These are phyloP conservation scores for Mus musculus DNA, from an alignment of 2,113 vertebrate species.

Conservation along the genomic window GRCm39 chr13:36026001-36026500, in stretches of 20 bases:
- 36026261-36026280: background rate
- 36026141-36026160: background rate
- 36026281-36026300: constrained; percentile 19
- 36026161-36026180: background rate
- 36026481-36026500: background rate
- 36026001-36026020: background rate
- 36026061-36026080: background rate
- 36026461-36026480: background rate
- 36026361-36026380: background rate
- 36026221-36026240: background rate
- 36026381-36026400: background rate
- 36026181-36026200: background rate
- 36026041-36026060: background rate
- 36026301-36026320: background rate
- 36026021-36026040: background rate
- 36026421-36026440: background rate
- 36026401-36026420: background rate
- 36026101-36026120: background rate
- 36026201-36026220: background rate
- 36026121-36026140: background rate
- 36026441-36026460: background rate
- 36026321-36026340: background rate
- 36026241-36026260: background rate
- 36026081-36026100: background rate
- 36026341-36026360: background rate